Conservation (phyloP, 2,888 invertebrate species). For the Branchipolynoe longqiensis region DNA sequence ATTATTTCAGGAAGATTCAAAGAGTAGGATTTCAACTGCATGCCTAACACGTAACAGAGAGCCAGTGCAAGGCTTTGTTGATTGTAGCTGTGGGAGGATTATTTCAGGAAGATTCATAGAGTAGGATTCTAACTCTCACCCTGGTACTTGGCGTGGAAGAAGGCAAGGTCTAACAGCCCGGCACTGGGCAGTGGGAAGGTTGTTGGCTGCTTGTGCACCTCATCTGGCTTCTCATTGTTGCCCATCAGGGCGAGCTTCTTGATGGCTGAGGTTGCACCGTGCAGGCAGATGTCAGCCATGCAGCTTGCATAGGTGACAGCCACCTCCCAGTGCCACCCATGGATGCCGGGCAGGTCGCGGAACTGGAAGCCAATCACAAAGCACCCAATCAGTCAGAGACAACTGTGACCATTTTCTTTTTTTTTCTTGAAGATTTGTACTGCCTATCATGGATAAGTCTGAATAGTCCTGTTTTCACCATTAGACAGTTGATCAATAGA, state of each 20-base stretch:
- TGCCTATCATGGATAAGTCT: too few relatives aligned
- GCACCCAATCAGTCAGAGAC: neutral
- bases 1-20: too few relatives aligned
- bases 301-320: conserved; percentile 78
- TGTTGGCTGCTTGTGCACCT: conserved; percentile 68
- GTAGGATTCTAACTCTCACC: too few relatives aligned
- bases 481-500: too few relatives aligned
- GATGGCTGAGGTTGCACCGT: conserved; percentile 76
- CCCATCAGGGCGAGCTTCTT: conserved; percentile 80
- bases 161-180: conserved; percentile 78
- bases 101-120: too few relatives aligned
- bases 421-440: too few relatives aligned
- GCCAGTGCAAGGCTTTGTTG: too few relatives aligned
- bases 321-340: conserved; percentile 81
- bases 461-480: too few relatives aligned
- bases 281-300: conserved; percentile 77
- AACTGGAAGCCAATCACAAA: conserved; percentile 11
- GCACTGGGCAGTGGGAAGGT: conserved; percentile 75
- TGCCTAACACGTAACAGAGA: too few relatives aligned
- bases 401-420: neutral
- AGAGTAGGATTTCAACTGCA: too few relatives aligned
- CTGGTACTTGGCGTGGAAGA: conserved; percentile 76
- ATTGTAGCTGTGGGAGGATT: too few relatives aligned
- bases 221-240: conserved; percentile 70
- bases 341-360: conserved; percentile 74